Evolutionary conservation across 2,113 vertebrate genomes (phyloP).

Genomic region (Mionectes macconnelli): DNA sequence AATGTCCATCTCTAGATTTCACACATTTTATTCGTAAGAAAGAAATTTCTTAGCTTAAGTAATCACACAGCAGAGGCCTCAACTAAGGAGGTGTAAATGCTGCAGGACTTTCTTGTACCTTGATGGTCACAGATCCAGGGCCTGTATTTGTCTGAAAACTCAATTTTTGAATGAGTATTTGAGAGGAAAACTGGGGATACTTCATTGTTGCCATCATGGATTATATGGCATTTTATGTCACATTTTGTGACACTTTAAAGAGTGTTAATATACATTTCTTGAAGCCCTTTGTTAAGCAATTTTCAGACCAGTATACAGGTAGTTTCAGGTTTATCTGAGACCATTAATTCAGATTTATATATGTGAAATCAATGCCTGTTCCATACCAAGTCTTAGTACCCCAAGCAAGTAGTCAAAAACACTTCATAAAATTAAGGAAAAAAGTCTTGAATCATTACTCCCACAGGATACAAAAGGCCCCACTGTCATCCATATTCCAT

Average conservation of each 20-base stretch:
- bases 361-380: constrained; percentile 46
- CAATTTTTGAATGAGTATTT: not conserved
- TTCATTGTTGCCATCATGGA: not conserved
- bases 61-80: not conserved
- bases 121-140: not conserved
- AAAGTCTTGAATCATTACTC: constrained; percentile 34
- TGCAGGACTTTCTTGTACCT: not conserved
- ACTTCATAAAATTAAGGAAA: constrained; percentile 24
- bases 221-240: not conserved
- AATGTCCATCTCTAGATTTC: not conserved
- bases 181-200: not conserved
- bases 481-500: constrained; percentile 11
- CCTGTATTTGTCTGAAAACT: not conserved
- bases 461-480: constrained; percentile 17
- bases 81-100: not conserved
- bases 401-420: constrained; percentile 36
- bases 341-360: constrained; percentile 22
- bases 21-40: not conserved
- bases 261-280: not conserved
- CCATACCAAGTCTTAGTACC: not conserved
- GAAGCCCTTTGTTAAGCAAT: constrained; percentile 8
- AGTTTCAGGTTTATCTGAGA: constrained; percentile 26
- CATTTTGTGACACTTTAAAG: not conserved
- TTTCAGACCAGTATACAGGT: not conserved
- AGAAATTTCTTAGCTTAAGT: not conserved